phyloP scores from a whole-genome alignment of 2,888 invertebrate species.

The Chymomyza amoena region DNA sequence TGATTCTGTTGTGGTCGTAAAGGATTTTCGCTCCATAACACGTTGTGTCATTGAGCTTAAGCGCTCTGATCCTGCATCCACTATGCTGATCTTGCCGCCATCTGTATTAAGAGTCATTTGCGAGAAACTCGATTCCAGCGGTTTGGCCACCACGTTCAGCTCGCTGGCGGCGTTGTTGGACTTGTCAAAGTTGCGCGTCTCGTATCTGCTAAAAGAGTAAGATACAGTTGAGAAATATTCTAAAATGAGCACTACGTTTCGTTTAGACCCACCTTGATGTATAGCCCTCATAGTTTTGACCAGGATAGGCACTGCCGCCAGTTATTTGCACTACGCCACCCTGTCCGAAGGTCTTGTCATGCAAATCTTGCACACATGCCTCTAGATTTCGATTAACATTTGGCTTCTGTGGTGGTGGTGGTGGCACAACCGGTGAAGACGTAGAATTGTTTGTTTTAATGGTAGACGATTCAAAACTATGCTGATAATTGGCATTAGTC shows the following conservation, averaged over 20 bases:
- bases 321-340: conserved; percentile 76
- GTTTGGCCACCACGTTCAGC: conserved; percentile 54
- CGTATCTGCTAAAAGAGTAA: conserved; percentile 69
- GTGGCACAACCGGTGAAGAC: conserved; percentile 44
- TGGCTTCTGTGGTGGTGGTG: conserved; percentile 54
- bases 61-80: conserved; percentile 77
- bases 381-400: conserved; percentile 75
- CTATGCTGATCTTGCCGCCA: conserved; percentile 75
- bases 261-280: conserved; percentile 81
- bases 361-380: conserved; percentile 78
- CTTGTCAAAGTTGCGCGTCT: conserved; percentile 78
- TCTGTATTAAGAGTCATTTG: conserved; percentile 76
- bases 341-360: conserved; percentile 79
- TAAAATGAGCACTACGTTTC: not conserved
- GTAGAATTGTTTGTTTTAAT: conserved; percentile 63
- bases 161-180: conserved; percentile 56
- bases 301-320: conserved; percentile 68
- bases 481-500: conserved; percentile 69
- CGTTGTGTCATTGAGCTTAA: conserved; percentile 78
- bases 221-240: not conserved
- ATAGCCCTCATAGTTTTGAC: conserved; percentile 83
- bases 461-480: conserved; percentile 72
- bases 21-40: conserved; percentile 78
- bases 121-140: conserved; percentile 76
- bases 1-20: conserved; percentile 77